Base-by-base conservation (phyloP, 2,888 invertebrate genomes). In the Actias luna region DNA sequence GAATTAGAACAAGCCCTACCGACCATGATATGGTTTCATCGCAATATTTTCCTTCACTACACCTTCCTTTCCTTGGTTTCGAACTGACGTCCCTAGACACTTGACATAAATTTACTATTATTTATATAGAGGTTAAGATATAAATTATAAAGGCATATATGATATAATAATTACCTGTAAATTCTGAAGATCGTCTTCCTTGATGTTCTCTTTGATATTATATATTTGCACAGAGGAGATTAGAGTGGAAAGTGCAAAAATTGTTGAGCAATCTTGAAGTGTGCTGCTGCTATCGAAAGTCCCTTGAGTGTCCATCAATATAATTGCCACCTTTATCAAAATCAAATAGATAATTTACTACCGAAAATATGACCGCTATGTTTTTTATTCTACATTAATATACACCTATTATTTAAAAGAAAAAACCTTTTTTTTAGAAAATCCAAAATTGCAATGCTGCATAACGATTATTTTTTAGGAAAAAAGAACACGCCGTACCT, bases 231-330 rank as follows among this genome's bases (percentile, higher is more conserved):
- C 97, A 39, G 98, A 98, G 66, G 98, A 97, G 65, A 98, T 92
- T 97, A 98, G 98, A 27, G 98, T 98, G 84, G 98, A 98, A 55
- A 99, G 98, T 27, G 73, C 71, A 60, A 73, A 73, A 27, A 73
- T 67, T 8, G 70, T 98, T 52, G 98, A 98, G 89, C 98, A 98
- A 86, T 98, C 98, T 68, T 96, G 95, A 18, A 98, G 97, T 5
- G 98, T 98, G 71, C 97, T 97, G 84, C 97, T 96, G 82, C 97
- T 97, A 88, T 99, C 98, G 92, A 98, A 99, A 52, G 98, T 96
- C 65, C 98, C 96, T 88, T 98, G 98, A 22, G 98, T 98, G 84
- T 98, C 94, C 69, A 73, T 67, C 39, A 73, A 62, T 14, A 73
- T 57, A 14, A 73, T 70, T 35, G 64, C 69, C 33, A 69, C 64